Conservation (phyloP, 2,888 invertebrate species). For the Yponomeuta evonymella region DNA sequence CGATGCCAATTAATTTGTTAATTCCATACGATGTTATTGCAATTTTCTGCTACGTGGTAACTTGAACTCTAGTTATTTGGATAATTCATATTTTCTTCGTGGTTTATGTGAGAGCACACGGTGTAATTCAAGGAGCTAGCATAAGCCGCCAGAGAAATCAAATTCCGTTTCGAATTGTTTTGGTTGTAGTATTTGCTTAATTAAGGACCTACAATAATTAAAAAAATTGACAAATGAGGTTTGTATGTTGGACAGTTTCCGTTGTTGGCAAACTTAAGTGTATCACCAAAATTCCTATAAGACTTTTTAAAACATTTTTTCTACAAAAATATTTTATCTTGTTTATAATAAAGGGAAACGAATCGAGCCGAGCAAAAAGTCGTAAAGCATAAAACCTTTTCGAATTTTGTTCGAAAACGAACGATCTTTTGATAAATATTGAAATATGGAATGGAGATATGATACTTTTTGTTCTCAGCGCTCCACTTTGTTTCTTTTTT, state of each 20-base stretch:
- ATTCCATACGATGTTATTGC: conserved; percentile 4
- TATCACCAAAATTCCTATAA: conserved; percentile 21
- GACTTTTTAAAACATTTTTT: conserved; percentile 55
- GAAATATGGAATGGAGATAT: conserved; percentile 70
- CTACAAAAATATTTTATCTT: conserved; percentile 52
- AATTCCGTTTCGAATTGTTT: too few species aligned
- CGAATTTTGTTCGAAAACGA: conserved; percentile 69
- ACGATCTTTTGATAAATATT: conserved; percentile 72
- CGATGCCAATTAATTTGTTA: neutral
- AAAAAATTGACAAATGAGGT: too few species aligned
- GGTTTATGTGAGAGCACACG: neutral
- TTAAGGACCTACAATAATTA: too few species aligned
- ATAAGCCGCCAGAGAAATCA: too few species aligned
- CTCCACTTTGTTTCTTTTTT: conserved; percentile 21
- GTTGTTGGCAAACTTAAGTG: neutral
- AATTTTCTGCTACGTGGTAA: conserved; percentile 8
- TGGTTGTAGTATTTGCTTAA: too few species aligned
- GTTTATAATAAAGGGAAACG: conserved; percentile 63
- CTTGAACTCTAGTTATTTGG: conserved; percentile 5
- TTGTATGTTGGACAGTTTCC: neutral
- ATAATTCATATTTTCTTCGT: conserved; percentile 7
- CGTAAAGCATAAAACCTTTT: conserved; percentile 43
- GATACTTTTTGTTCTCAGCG: conserved; percentile 51
- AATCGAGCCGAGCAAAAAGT: conserved; percentile 36
- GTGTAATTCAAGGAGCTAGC: too few species aligned